Conservation (phyloP, 2,797 vertebrate species). For the Pantherophis alleghaniensis region DNA sequence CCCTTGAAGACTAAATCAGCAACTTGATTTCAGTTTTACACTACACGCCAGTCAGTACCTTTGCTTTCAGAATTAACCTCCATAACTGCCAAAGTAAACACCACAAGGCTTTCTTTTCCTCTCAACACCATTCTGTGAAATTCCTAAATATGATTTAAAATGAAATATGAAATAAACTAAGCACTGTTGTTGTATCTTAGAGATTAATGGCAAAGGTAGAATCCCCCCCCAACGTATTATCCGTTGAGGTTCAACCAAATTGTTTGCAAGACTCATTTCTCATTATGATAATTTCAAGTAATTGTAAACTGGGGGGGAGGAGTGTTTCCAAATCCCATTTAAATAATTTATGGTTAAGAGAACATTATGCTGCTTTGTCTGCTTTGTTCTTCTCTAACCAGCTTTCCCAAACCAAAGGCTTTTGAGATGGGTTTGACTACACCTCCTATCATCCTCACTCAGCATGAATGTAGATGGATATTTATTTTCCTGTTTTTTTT, state of each 20-base stretch:
- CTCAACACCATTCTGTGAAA: background rate
- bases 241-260: background rate
- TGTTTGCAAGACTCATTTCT: background rate
- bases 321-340: background rate
- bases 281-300: background rate
- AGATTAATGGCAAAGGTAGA: background rate
- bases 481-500: background rate
- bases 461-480: background rate
- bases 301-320: background rate
- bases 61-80: background rate
- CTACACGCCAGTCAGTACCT: too few relatives aligned
- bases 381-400: background rate
- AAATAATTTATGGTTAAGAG: background rate
- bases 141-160: background rate
- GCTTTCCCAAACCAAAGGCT: background rate
- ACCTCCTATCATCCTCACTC: background rate
- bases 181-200: background rate
- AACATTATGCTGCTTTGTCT: background rate
- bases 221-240: background rate
- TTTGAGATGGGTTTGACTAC: background rate
- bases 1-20: background rate
- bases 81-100: background rate
- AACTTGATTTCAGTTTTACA: background rate
- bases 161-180: background rate
- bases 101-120: background rate